phyloP scores from a whole-genome alignment of 2,113 vertebrate species.

The Desmodus rotundus region DNA sequence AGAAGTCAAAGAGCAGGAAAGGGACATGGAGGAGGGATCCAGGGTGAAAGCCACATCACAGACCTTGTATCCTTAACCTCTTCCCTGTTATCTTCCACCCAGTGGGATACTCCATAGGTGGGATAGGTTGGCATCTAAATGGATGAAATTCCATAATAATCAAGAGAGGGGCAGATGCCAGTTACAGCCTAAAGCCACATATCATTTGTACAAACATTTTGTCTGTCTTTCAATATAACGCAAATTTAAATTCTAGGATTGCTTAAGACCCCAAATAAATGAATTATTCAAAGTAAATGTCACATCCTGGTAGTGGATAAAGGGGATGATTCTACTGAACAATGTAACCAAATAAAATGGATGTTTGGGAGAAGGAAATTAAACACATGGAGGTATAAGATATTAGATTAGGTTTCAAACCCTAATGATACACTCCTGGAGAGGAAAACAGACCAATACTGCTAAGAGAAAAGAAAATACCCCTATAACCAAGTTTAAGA shows the following conservation, averaged over 20 bases:
- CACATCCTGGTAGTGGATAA: conserved; percentile 38
- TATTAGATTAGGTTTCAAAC: conserved; percentile 59
- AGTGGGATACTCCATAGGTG: background rate
- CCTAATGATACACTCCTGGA: conserved; percentile 35
- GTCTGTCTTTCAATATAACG: conserved; percentile 51
- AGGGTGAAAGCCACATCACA: background rate
- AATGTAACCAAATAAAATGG: conserved; percentile 46
- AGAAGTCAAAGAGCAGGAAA: background rate
- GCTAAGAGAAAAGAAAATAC: conserved; percentile 51
- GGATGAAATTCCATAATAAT: conserved; percentile 28
- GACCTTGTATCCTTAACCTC: background rate
- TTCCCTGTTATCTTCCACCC: background rate
- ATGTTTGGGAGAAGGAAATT: conserved; percentile 57
- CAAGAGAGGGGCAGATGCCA: background rate
- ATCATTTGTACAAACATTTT: conserved; percentile 40
- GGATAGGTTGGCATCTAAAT: background rate
- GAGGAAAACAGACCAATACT: background rate
- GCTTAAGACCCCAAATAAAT: conserved; percentile 55
- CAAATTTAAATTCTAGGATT: conserved; percentile 51
- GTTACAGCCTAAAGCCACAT: background rate
- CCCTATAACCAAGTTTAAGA: conserved; percentile 55
- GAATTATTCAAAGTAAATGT: conserved; percentile 61
- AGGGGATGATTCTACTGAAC: conserved; percentile 47
- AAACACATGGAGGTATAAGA: conserved; percentile 49
- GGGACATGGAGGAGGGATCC: background rate